Percentiles rank a stretch among this genome's conserved stretches.
These are phyloP conservation scores for Oreochromis aureus DNA, from an alignment of 2,113 vertebrate genomes.

Conservation along the genomic window DNA sequence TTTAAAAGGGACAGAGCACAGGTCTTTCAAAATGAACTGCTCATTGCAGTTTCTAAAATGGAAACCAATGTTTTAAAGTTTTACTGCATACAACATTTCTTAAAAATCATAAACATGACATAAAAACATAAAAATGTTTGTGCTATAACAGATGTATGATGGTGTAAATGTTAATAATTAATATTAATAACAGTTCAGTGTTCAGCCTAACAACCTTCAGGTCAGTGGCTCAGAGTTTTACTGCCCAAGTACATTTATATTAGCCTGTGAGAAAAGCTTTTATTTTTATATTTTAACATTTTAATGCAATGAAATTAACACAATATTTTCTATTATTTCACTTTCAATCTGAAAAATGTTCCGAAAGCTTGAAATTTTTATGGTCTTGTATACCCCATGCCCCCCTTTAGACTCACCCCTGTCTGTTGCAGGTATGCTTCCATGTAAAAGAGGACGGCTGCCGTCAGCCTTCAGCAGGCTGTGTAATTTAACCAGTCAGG, in stretches of 20 bases:
- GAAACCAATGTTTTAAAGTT: background rate
- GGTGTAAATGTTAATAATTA: background rate
- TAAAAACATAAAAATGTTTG: too few relatives aligned
- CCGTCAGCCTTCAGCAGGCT: accelerated
- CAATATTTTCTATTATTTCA: background rate
- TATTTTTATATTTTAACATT: background rate
- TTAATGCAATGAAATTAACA: background rate
- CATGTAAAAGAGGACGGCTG: background rate
- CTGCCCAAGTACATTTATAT: background rate
- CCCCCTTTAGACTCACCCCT: background rate
- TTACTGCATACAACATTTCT: background rate
- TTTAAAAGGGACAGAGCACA: background rate
- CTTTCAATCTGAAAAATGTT: background rate
- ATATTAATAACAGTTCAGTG: background rate
- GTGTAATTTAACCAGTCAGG: background rate
- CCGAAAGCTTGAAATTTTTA: background rate
- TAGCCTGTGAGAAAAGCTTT: background rate
- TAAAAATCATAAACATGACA: too few relatives aligned
- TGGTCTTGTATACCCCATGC: background rate
- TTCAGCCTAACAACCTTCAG: background rate
- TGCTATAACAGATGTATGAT: background rate
- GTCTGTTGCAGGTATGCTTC: background rate
- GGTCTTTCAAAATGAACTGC: background rate
- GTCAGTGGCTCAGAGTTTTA: background rate
- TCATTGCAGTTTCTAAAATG: accelerated